Percentiles rank a stretch among this genome's conserved stretches.
These are phyloP conservation scores for Lamellibrachia columna DNA, from an alignment of 2,888 invertebrate species.

Conservation along the genomic window DNA sequence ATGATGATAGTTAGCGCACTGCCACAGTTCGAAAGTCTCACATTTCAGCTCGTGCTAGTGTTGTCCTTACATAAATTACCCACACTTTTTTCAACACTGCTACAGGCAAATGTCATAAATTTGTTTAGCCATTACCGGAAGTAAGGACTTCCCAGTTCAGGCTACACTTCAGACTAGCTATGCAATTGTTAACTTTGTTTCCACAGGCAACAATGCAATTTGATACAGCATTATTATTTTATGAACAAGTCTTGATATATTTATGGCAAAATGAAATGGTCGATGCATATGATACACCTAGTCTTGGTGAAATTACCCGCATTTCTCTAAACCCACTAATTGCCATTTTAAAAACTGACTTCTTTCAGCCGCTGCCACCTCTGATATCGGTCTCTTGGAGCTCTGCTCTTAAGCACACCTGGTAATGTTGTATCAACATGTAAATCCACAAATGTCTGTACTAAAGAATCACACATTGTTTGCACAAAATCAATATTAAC, in stretches of 20 bases:
- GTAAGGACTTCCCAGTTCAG: not conserved
- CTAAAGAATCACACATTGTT: not conserved
- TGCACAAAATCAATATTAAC: not conserved
- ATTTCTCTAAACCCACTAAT: not conserved
- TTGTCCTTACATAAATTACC: not conserved
- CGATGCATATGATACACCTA: too few relatives aligned
- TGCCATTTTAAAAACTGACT: not conserved
- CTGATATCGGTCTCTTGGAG: not conserved
- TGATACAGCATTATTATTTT: not conserved
- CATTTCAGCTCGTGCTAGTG: not conserved
- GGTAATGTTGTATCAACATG: not conserved
- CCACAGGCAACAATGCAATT: not conserved
- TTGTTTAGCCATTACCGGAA: not conserved
- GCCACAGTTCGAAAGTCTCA: not conserved
- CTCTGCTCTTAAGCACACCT: not conserved
- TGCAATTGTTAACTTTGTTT: not conserved
- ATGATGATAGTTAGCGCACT: not conserved
- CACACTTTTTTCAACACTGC: not conserved
- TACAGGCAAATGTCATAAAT: not conserved
- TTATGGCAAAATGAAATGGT: too few relatives aligned
- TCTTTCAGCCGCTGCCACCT: not conserved
- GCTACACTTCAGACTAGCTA: not conserved
- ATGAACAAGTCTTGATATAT: not conserved
- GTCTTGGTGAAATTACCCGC: too few relatives aligned
- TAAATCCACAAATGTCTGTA: not conserved